Conservation (phyloP, 2,888 invertebrate genomes). For the Drosophila meridionalis region DNA sequence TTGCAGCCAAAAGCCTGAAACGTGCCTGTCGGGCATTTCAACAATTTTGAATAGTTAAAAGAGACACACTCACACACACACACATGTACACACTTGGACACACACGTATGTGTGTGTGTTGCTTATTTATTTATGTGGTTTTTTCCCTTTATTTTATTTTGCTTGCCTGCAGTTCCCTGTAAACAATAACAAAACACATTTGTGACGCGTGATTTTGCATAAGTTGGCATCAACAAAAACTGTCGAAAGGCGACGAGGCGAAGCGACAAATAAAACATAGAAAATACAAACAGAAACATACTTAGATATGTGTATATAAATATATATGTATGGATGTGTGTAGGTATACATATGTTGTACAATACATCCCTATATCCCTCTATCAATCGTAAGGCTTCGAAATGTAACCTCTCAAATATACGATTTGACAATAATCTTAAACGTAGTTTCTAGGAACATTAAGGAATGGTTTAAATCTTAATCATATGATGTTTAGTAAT, state of each 20-base stretch:
- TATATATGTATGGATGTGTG: background rate
- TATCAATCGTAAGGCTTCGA: background rate
- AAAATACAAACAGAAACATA: conserved; percentile 1
- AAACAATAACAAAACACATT: conserved; percentile 81
- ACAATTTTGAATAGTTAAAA: conserved; percentile 74
- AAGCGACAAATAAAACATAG: conserved; percentile 24
- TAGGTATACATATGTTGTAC: background rate
- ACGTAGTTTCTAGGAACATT: background rate
- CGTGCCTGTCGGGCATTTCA: conserved; percentile 75
- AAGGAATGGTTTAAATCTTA: too few species aligned
- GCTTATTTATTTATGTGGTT: conserved; percentile 62
- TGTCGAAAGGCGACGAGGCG: conserved; percentile 5
- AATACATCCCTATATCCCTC: background rate
- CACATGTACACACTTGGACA: background rate
- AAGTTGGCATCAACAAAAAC: conserved; percentile 64
- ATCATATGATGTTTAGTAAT: too few species aligned
- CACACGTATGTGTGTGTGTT: conserved; percentile 5
- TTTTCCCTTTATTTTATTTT: conserved; percentile 24
- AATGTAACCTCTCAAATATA: background rate
- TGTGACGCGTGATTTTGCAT: conserved; percentile 81
- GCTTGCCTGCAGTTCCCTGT: conserved; percentile 71
- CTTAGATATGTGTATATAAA: conserved; percentile 1
- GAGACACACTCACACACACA: conserved; percentile 5
- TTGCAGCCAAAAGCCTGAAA: conserved; percentile 59
- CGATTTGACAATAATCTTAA: background rate